A percentile compares a stretch with the other conserved stretches of the same genome.
Conservation (phyloP, 1,140 invertebrate species). For the Drosophila gunungcola region DNA sequence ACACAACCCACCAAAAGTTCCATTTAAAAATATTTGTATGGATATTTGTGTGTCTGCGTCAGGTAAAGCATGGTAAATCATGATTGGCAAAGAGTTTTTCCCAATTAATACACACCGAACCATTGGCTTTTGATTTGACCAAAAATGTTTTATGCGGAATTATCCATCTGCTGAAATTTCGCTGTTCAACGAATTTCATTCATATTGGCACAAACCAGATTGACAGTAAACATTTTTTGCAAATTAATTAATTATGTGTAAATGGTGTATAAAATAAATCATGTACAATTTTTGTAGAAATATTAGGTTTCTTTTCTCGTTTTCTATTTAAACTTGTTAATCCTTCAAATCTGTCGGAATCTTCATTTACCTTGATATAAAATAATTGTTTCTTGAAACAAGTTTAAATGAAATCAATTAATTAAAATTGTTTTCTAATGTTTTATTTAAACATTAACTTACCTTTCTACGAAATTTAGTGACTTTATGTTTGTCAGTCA, state of each 20-base stretch:
- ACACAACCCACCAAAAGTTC: constrained; percentile 8
- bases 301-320: too few relatives aligned
- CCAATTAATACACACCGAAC: constrained; percentile 39
- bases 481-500: too few relatives aligned
- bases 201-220: constrained; percentile 1
- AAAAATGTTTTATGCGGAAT: constrained; percentile 18
- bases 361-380: too few relatives aligned
- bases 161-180: constrained; percentile 22
- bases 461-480: too few relatives aligned
- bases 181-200: neutral
- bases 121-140: constrained; percentile 43
- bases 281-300: neutral
- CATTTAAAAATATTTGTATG: constrained; percentile 37
- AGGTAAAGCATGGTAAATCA: constrained; percentile 39
- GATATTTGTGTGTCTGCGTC: constrained; percentile 19
- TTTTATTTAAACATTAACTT: neutral
- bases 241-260: neutral
- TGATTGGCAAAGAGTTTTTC: constrained; percentile 39
- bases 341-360: too few relatives aligned
- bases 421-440: neutral
- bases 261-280: neutral
- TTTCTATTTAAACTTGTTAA: too few relatives aligned
- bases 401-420: too few relatives aligned
- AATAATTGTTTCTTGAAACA: too few relatives aligned
- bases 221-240: neutral